Evolutionary conservation across 2,888 invertebrate genomes (phyloP), one percentile per base, ranked within the genome.

Genomic region (Eumacrocentrus americanus): DNA sequence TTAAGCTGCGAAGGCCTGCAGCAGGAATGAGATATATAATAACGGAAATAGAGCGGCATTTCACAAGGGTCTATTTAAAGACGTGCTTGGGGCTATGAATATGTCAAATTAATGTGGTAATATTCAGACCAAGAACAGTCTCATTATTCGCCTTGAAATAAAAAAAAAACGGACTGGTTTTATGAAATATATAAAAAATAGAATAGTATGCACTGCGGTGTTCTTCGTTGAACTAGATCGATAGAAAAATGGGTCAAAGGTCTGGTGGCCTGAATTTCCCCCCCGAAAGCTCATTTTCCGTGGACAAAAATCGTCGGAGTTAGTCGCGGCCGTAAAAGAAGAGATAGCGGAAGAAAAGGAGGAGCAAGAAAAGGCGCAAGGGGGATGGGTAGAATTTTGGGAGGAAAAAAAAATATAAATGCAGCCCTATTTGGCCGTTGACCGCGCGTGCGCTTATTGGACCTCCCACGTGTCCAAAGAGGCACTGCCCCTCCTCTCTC

Each of bases 171-270:
- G 29, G 7, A 42, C 18, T 14, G 20, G 14, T 3, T 7, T 1
- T 16, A 42, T 42, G 4, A 42, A 42, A 42, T 16, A 42, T 16
- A 16, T 9, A 42, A 42, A 14, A 42, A 42, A 42, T 16, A 4
- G 9, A 29, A 6, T 9, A 6, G 29, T 29, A 25, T 38, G 42
- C 60, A 51, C 62, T 61, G 58, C 60, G 52, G 63, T 64, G 70
- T 65, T 64, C 68, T 58, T 67, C 12, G 12, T 3, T 9, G 20
- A 14, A 46, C 14, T 48, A 69, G 68, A 76, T 77, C 76, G 72
- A 78, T 77, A 73, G 72, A 74, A 77, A 78, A 76, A 78, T 78
- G 69, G 78, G 78, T 78, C 77, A 75, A 70, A 76, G 74, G 67
- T 75, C 71, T 66, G 65, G 60, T 65, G 29, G n/a, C n/a, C n/a